Conservation (phyloP, 1,140 invertebrate species). For the Oscheius sp. region DNA sequence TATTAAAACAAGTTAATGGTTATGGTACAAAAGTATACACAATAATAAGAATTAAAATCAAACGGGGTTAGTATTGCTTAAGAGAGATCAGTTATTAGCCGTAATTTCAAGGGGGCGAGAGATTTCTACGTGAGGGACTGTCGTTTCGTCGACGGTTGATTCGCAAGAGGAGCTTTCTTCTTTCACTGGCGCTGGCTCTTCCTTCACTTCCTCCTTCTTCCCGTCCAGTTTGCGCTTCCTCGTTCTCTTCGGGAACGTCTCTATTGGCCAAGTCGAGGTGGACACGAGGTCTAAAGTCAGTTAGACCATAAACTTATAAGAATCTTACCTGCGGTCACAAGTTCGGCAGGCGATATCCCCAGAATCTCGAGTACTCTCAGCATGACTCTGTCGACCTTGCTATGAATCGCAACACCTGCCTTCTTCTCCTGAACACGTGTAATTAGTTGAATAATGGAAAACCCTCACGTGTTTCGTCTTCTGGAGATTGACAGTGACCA, state of each 20-base stretch:
- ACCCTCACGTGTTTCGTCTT: constrained; percentile 84
- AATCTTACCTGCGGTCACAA: neutral
- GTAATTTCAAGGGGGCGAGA: too few relatives aligned
- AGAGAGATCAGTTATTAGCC: too few relatives aligned
- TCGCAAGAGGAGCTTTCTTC: neutral
- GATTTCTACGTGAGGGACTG: too few relatives aligned
- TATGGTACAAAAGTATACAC: too few relatives aligned
- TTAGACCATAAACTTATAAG: neutral
- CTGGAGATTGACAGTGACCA: constrained; percentile 94
- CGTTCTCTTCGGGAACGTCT: neutral
- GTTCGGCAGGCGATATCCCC: neutral
- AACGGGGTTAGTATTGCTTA: too few relatives aligned
- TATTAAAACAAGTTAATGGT: too few relatives aligned
- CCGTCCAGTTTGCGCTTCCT: constrained; percentile 5
- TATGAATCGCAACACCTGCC: constrained; percentile 49
- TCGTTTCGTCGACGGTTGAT: neutral
- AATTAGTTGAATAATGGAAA: neutral
- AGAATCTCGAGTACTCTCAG: neutral
- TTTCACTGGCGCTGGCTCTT: constrained; percentile 1
- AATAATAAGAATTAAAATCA: too few relatives aligned
- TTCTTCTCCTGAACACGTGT: constrained; percentile 55
- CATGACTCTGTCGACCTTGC: constrained; percentile 37
- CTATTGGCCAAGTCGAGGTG: neutral
- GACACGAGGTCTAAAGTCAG: neutral
- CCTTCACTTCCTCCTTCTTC: constrained; percentile 9